Percentiles rank a stretch among this genome's conserved stretches.
phyloP scores from a whole-genome alignment of 1,140 invertebrate genomes.

The Pseudomyrmex sp. region DNA sequence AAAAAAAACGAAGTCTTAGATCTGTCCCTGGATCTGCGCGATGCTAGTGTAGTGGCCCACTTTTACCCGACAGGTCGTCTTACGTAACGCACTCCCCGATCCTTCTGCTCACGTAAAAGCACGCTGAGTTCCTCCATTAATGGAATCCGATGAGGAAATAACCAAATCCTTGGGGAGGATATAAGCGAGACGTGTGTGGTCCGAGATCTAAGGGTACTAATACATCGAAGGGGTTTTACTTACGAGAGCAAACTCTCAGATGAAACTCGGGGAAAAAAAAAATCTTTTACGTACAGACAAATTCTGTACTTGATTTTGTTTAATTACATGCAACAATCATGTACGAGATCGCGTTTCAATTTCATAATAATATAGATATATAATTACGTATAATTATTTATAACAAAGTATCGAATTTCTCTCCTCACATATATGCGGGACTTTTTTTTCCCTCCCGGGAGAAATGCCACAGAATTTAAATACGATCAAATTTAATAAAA shows the following conservation, averaged over 20 bases:
- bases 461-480: too few relatives aligned
- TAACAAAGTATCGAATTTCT: too few relatives aligned
- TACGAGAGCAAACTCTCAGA: neutral
- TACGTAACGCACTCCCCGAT: constrained; percentile 61
- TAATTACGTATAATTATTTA: too few relatives aligned
- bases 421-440: too few relatives aligned
- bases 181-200: neutral
- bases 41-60: constrained; percentile 62
- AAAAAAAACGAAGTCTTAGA: constrained; percentile 24
- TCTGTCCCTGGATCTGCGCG: constrained; percentile 21
- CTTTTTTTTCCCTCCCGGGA: too few relatives aligned
- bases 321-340: too few relatives aligned
- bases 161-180: constrained; percentile 40
- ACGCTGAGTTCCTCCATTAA: constrained; percentile 62
- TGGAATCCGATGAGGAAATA: constrained; percentile 54
- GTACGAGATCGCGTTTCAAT: too few relatives aligned
- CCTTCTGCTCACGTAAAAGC: constrained; percentile 62
- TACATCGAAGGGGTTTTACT: constrained; percentile 6
- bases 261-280: too few relatives aligned
- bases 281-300: too few relatives aligned
- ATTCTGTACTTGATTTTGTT: too few relatives aligned
- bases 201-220: neutral
- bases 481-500: too few relatives aligned
- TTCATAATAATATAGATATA: too few relatives aligned
- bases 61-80: constrained; percentile 64